These are phyloP conservation scores for Apamea crenata DNA, from an alignment of 2,888 invertebrate genomes.

Conservation along the genomic window DNA sequence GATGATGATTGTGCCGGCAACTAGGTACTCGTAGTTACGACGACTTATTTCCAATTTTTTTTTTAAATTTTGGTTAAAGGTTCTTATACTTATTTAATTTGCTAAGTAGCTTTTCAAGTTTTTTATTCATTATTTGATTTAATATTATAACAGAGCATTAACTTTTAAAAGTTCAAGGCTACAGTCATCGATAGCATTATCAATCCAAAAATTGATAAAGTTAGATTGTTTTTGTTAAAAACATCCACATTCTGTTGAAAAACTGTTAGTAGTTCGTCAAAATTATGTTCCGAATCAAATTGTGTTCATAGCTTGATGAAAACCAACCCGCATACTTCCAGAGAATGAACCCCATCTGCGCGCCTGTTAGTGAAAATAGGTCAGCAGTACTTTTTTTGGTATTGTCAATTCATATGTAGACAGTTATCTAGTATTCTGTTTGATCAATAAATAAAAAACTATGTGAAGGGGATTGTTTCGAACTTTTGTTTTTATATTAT, in stretches of 20 bases:
- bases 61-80: too few relatives aligned
- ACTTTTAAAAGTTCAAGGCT: neutral
- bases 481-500: neutral
- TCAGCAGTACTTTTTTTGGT: conserved; percentile 44
- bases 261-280: conserved; percentile 3
- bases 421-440: conserved; percentile 27
- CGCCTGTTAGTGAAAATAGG: conserved; percentile 49
- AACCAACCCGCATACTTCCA: conserved; percentile 14
- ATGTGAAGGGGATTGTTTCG: neutral
- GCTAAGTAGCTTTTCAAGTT: too few relatives aligned
- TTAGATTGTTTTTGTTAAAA: too few relatives aligned
- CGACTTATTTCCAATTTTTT: neutral
- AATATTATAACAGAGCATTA: neutral
- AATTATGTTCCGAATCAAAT: conserved; percentile 18
- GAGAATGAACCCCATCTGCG: conserved; percentile 51
- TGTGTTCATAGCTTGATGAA: conserved; percentile 25
- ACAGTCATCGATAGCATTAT: neutral
- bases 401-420: conserved; percentile 24
- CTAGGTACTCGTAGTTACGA: neutral
- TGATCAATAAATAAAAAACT: conserved; percentile 13
- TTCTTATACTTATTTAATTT: too few relatives aligned
- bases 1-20: neutral
- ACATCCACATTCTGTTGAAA: neutral
- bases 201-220: neutral
- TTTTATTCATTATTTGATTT: neutral